Base-by-base conservation (phyloP, 1,140 invertebrate genomes). In the Lethrus apterus region DNA sequence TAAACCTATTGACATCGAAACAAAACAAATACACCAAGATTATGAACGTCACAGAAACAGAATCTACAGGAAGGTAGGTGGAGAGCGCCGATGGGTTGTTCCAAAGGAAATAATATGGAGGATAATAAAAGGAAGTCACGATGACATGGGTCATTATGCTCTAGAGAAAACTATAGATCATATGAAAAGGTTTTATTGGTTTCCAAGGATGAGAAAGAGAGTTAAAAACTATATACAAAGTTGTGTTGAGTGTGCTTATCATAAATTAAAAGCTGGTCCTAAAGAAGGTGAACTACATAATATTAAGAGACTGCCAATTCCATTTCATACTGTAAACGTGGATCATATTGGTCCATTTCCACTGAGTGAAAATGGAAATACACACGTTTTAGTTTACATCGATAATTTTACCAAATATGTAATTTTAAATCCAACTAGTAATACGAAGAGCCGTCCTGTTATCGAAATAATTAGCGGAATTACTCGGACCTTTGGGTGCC, bases 331-430 rank as follows among this genome's bases (percentile, higher is more conserved):
- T 13, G 18, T 13, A 18, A 15, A 38, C 13, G 8, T 38, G 8
- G 35, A 42, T 14, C 40, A 42, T 29, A 5, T 42, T 13, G 40
- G 60, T 1, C 58, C 56, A 3, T 65, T 57, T 48, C 47, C 58
- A 33, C 5, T 7, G 31, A 9, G 31, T 13, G 9, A 5, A 15
- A 33, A 33, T 7, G 31, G 31, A 33, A 33, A 33, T 14, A 14
- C 13, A 8, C 31, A 33, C n/a, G n/a, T 67, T 17, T 41, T 70
- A 7, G 65, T 33, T 15, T 33, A 15, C 31, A 33, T 33, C 31
- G 31, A 33, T 13, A 33, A 33, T n/a, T 26, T 57, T 40, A 63
- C 55, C 0, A 67, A 65, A 48, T 67, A 23, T 34, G 26, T 51
- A 4, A 29, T 44, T 13, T 3, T 40, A 19, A 40, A 24, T n/a